Evolutionary conservation across 2,888 invertebrate genomes (phyloP).

Genomic region (Nomada lathburiana): DNA sequence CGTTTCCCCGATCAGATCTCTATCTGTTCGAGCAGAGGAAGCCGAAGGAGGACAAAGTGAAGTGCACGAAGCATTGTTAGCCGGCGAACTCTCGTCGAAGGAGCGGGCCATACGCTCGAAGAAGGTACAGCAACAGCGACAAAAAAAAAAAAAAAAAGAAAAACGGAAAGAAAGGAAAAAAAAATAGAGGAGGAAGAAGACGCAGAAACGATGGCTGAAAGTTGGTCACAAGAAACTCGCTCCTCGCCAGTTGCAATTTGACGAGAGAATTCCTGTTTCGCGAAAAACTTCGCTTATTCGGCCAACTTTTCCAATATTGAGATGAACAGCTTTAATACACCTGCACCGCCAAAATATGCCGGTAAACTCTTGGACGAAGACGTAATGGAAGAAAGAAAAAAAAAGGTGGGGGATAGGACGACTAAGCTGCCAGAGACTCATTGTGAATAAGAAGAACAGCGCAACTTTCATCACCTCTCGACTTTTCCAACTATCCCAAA

Average conservation of each 20-base stretch:
- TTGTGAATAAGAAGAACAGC: constrained; percentile 36
- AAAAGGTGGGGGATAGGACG: not conserved
- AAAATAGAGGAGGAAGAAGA: not conserved
- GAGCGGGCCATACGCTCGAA: not conserved
- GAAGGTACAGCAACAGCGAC: no score
- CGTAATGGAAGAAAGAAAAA: not conserved
- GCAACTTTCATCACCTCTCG: constrained; percentile 17
- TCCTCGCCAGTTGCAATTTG: constrained; percentile 39
- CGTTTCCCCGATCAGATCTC: constrained; percentile 25
- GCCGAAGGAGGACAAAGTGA: constrained; percentile 6
- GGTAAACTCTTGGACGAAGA: constrained; percentile 9
- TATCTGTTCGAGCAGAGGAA: not conserved
- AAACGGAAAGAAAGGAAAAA: not conserved
- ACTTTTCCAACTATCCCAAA: constrained; percentile 20
- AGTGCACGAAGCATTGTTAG: constrained; percentile 25
- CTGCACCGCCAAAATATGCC: constrained; percentile 35
- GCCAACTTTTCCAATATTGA: constrained; percentile 58
- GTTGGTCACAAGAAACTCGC: constrained; percentile 45
- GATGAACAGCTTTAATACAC: constrained; percentile 54
- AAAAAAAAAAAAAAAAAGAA: no score
- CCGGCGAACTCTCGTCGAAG: constrained; percentile 12
- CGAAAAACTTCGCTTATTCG: constrained; percentile 44
- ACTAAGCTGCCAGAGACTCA: constrained; percentile 21
- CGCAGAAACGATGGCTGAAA: constrained; percentile 15
- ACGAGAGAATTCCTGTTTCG: constrained; percentile 52